phyloP scores from a whole-genome alignment of 2,888 invertebrate species.

The Hymenopus coronatus region DNA sequence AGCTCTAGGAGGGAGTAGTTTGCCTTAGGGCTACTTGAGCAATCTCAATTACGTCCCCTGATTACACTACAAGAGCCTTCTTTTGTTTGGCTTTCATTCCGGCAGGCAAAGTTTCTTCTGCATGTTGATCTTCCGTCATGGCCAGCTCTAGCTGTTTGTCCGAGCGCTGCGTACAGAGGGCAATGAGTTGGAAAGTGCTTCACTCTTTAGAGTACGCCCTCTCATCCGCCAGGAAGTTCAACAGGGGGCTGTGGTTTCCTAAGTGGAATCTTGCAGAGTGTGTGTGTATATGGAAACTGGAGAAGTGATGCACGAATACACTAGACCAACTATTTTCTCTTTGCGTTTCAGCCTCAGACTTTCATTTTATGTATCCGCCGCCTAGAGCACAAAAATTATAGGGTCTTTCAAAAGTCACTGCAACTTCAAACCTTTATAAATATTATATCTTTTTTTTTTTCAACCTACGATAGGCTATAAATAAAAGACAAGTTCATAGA shows the following conservation, averaged over 20 bases:
- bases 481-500: too few species aligned
- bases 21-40: background rate
- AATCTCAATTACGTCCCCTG: background rate
- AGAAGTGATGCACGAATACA: background rate
- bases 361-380: too few species aligned
- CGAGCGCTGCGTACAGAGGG: background rate
- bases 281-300: too few species aligned
- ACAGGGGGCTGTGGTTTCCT: background rate
- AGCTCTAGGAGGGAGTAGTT: background rate
- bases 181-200: background rate
- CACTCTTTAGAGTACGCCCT: background rate
- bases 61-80: background rate
- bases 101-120: background rate
- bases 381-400: too few species aligned
- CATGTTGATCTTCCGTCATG: background rate
- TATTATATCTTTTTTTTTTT: too few species aligned
- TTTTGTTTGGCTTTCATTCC: background rate
- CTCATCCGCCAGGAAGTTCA: background rate
- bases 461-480: too few species aligned
- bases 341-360: too few species aligned
- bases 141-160: background rate
- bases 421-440: too few species aligned
- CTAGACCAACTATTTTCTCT: too few species aligned
- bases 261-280: background rate
- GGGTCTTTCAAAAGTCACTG: too few species aligned